A percentile compares a stretch with the other conserved stretches of the same genome.
Evolutionary conservation across 2,113 vertebrate species (phyloP).

Genomic region (Struthidea cinerea): DNA sequence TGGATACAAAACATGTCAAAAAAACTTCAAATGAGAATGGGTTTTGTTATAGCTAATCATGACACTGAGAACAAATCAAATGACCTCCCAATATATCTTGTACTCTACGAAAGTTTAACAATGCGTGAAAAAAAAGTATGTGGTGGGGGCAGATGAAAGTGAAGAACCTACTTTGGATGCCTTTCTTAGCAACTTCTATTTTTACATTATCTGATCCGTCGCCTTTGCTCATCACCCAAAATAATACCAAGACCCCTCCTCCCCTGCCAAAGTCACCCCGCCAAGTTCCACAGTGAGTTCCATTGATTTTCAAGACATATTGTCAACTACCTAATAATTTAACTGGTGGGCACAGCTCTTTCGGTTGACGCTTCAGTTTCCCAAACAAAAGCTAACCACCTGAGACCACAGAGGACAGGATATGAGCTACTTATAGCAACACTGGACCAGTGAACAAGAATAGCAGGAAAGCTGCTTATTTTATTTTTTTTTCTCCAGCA

Average conservation of each 20-base stretch:
- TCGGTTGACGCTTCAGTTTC: slow-evolving; percentile 75
- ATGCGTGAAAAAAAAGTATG: slow-evolving; percentile 35
- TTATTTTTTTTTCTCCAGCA: slow-evolving; percentile 75
- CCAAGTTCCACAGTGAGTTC: slow-evolving; percentile 40
- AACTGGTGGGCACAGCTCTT: slow-evolving; percentile 75
- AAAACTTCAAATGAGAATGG: slow-evolving; percentile 4
- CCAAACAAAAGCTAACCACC: slow-evolving; percentile 93
- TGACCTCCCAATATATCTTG: neutral
- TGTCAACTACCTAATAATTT: slow-evolving; percentile 75
- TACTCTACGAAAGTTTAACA: slow-evolving; percentile 11
- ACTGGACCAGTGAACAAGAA: slow-evolving; percentile 88
- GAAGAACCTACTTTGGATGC: neutral
- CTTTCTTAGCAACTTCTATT: slow-evolving; percentile 66
- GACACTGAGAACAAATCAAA: slow-evolving; percentile 6
- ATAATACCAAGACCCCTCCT: slow-evolving; percentile 29
- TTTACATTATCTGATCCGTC: slow-evolving; percentile 33
- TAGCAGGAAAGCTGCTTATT: slow-evolving; percentile 92
- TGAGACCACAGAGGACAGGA: slow-evolving; percentile 96
- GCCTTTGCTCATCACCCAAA: slow-evolving; percentile 43
- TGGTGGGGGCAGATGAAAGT: neutral
- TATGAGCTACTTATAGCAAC: slow-evolving; percentile 96
- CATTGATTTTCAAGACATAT: slow-evolving; percentile 57
- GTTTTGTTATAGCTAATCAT: neutral
- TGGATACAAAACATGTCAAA: neutral
- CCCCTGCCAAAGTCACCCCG: slow-evolving; percentile 29